These are phyloP conservation scores for Thalassophryne amazonica DNA, from an alignment of 2,797 vertebrate genomes.

Conservation along the genomic window DNA sequence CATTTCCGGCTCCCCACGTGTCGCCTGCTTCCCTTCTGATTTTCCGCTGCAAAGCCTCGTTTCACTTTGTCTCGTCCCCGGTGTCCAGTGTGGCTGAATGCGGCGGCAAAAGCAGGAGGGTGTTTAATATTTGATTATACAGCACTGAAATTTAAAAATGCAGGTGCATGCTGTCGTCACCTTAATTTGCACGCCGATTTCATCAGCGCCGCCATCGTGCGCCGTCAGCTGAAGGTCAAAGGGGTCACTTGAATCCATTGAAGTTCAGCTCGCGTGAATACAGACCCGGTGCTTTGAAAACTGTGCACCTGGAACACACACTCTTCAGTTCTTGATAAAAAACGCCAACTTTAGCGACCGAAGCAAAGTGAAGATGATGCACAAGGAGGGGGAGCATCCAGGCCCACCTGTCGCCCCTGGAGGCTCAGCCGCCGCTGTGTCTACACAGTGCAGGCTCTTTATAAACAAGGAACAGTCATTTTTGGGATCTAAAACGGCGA, in stretches of 20 bases:
- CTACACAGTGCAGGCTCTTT: neutral
- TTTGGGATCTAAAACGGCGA: slow-evolving; percentile 14
- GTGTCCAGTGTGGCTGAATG: neutral
- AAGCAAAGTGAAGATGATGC: neutral
- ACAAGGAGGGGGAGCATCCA: neutral
- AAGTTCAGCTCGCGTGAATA: slow-evolving; percentile 41
- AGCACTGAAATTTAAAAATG: slow-evolving; percentile 17
- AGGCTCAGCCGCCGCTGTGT: slow-evolving; percentile 9
- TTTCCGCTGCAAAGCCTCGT: no score
- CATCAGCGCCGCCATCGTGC: slow-evolving; percentile 32
- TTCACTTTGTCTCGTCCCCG: slow-evolving; percentile 33
- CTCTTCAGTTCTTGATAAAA: no score
- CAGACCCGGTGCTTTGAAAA: slow-evolving; percentile 15
- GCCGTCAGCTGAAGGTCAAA: slow-evolving; percentile 30
- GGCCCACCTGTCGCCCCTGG: slow-evolving; percentile 1
- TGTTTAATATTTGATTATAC: slow-evolving; percentile 23
- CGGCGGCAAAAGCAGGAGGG: neutral
- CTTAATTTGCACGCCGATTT: slow-evolving; percentile 37
- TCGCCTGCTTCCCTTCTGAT: slow-evolving; percentile 23
- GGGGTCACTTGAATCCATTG: slow-evolving; percentile 54
- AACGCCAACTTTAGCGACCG: neutral
- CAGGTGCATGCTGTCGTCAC: neutral
- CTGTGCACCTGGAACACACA: neutral
- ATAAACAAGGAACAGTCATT: slow-evolving; percentile 21
- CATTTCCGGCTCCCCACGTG: neutral